Evolutionary conservation across 2,888 invertebrate species (phyloP), one percentile per base, ranked within the genome.

Genomic region (Pyrgus malvae): DNA sequence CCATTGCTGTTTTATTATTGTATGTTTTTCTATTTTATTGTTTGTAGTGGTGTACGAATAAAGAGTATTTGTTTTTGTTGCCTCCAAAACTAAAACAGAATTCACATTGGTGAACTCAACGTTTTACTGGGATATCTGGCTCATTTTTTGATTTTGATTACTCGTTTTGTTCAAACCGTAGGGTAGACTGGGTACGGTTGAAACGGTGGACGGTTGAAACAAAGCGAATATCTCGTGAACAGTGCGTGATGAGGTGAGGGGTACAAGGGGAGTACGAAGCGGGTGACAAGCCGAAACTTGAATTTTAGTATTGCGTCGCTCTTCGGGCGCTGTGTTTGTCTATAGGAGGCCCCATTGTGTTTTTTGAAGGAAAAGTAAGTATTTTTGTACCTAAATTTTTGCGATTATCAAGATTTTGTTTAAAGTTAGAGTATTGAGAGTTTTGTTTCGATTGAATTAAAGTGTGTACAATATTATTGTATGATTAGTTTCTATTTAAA

Each of bases 161-260:
- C n/a, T n/a, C n/a, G n/a, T n/a, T n/a, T n/a, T n/a, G n/a, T n/a
- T n/a, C n/a, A n/a, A n/a, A n/a, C n/a, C n/a, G 27, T 27, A 27
- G 11, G 41, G 14, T 27, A 16, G 37, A 37, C 2, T 41, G 23
- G 40, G 23, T 41, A 23, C 40, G 21, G 40, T 40, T 40, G 40
- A 54, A 1, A 72, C 78, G 0, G 71, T 78, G 0, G 79, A 78
- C 29, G 63, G 63, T 19, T 76, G 76, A 33, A 66, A 49, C 49
- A 41, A 19, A 29, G 29, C 12, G 31, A 41, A 49, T 49, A 49
- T 49, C 31, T 29, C 7, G 29, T 7, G n/a, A 48, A 25, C 25
- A 9, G 17, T 48, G 27, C 1, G n/a, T 1, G 19, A 19, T 38
- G 16, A 29, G 27, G 17, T 25, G 38, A 5, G 25, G 55, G 48